Evolutionary conservation across 2,888 invertebrate species (phyloP).

Genomic region (Hyposoter dolosus): DNA sequence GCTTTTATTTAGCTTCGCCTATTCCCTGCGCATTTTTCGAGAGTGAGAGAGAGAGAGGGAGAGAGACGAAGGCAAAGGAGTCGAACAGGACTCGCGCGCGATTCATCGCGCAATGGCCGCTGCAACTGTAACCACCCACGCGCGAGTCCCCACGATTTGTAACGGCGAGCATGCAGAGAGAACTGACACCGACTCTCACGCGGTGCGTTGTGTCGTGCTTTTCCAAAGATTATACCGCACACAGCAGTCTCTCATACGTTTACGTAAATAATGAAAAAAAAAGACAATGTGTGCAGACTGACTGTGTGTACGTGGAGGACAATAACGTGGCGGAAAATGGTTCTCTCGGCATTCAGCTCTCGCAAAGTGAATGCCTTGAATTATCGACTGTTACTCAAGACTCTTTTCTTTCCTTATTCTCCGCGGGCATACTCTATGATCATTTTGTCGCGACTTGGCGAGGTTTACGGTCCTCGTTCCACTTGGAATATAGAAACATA

Average conservation of each 20-base stretch:
- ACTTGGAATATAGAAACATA: background rate
- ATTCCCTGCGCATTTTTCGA: slow-evolving; percentile 45
- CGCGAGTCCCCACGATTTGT: slow-evolving; percentile 62
- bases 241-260: slow-evolving; percentile 2
- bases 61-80: slow-evolving; percentile 31
- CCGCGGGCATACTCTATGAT: slow-evolving; percentile 30
- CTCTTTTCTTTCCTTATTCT: slow-evolving; percentile 12
- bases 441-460: slow-evolving; percentile 11
- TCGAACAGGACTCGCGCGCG: slow-evolving; percentile 42
- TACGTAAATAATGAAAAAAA: background rate
- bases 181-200: slow-evolving; percentile 14
- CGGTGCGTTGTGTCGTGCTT: slow-evolving; percentile 44
- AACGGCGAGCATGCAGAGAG: slow-evolving; percentile 53
- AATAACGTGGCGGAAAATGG: slow-evolving; percentile 66
- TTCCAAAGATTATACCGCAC: slow-evolving; percentile 44
- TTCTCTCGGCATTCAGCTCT: slow-evolving; percentile 46
- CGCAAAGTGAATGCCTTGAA: slow-evolving; percentile 61
- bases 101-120: slow-evolving; percentile 67
- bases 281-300: background rate
- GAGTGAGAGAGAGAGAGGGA: slow-evolving; percentile 11
- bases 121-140: slow-evolving; percentile 68
- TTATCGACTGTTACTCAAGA: slow-evolving; percentile 62
- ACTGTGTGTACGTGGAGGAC: background rate
- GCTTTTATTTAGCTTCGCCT: slow-evolving; percentile 70
- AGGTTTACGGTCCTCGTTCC: background rate